Evolutionary conservation across 2,888 invertebrate species (phyloP), one percentile per base, ranked within the genome.

Genomic region (Eucera pruinosa): DNA sequence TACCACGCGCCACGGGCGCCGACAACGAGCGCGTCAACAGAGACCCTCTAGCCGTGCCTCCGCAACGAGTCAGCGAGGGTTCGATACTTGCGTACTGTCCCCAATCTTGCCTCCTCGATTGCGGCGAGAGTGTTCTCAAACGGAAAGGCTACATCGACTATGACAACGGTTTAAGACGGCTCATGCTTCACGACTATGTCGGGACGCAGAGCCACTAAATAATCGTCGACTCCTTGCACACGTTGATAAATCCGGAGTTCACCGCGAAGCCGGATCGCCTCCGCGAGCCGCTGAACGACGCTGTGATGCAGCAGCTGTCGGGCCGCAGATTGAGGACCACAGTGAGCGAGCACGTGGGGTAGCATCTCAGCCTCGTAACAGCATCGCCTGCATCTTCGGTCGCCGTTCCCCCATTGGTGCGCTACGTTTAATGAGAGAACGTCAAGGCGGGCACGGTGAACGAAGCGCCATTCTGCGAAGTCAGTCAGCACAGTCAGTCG

Each of bases 381-480:
- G 69, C 91, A 91, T 0, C 74, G 67, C 57, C 89, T 74, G 71
- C 90, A 89, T 0, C 88, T 58, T 43, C 80, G 81, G 50, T 89
- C 89, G 1, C 79, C 75, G 25, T 54, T 33, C 11, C 77, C 80
- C 79, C 81, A 79, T 7, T 58, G 74, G 7, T 45, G 15, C 0
- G 72, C 75, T 13, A 81, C 87, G 54, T 87, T 89, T 0, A 90
- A 83, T 0, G 90, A 91, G 0, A 91, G 76, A 2, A 88, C 84
- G 60, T 88, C 81, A 11, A 90, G 85, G 6, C 89, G 75, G 1
- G 89, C 90, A 0, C 88, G 79, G 74, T 91, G 90, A 7, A 92
- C 81, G 60, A 92, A 91, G 0, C 91, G 81, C 90, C 92, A 92
- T 73, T 92, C 91, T 15, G 89, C 87, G 74, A 90, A 91, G 5